These are phyloP conservation scores for Naso thynnoides DNA, from an alignment of 2,797 vertebrate species.

Conservation along the genomic window DNA sequence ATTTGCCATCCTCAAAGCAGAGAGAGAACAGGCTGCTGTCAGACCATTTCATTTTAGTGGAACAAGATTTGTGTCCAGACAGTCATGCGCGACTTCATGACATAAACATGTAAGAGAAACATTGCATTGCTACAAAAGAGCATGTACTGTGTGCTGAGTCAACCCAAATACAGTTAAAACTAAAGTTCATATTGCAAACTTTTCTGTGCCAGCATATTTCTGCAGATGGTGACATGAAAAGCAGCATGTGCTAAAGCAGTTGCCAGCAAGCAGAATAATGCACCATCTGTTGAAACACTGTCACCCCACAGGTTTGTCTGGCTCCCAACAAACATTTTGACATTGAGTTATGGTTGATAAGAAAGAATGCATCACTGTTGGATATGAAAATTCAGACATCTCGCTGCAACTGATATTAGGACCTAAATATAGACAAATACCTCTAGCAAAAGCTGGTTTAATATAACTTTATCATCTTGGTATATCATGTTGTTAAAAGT, in stretches of 20 bases:
- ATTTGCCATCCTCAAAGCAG: no score
- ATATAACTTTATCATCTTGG: slow-evolving; percentile 12
- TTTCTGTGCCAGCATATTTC: slow-evolving; percentile 46
- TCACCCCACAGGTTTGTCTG: slow-evolving; percentile 59
- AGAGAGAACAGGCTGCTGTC: no score
- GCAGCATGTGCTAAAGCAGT: slow-evolving; percentile 56
- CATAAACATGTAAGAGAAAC: no score
- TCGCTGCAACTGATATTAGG: slow-evolving; percentile 10
- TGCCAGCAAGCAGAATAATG: slow-evolving; percentile 58
- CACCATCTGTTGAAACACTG: slow-evolving; percentile 73
- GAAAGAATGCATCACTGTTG: not conserved
- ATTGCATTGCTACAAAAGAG: not conserved
- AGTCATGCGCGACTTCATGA: no score
- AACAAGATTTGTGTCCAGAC: no score
- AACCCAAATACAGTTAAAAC: slow-evolving; percentile 36
- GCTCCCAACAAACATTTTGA: slow-evolving; percentile 59
- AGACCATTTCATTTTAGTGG: no score
- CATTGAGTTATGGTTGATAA: slow-evolving; percentile 58
- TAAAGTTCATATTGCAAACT: slow-evolving; percentile 53
- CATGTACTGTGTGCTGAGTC: slow-evolving; percentile 15
- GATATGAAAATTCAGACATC: slow-evolving; percentile 38
- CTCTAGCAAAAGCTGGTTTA: not conserved
- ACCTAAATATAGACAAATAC: slow-evolving; percentile 1
- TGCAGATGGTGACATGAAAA: slow-evolving; percentile 64
- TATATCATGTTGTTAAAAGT: slow-evolving; percentile 7